phyloP scores from a whole-genome alignment of 2,113 vertebrate species.

The Myocastor coypus region DNA sequence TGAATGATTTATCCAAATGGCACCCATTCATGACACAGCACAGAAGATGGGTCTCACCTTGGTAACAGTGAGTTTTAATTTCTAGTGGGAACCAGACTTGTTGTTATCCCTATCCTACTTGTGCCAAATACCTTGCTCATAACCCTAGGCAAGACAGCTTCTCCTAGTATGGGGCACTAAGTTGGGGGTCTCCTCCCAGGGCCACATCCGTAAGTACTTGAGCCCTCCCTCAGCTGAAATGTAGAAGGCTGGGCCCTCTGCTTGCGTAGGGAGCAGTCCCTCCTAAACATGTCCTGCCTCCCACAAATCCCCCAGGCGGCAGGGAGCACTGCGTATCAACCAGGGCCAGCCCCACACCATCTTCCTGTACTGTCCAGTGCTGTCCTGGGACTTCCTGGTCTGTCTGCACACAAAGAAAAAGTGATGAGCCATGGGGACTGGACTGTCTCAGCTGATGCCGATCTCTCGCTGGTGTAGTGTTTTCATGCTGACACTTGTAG shows the following conservation, averaged over 20 bases:
- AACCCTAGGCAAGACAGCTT: background rate
- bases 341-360: background rate
- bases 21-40: background rate
- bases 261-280: background rate
- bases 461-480: background rate
- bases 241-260: background rate
- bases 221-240: background rate
- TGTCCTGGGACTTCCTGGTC: background rate
- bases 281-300: background rate
- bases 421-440: background rate
- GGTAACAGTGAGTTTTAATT: constrained; percentile 13
- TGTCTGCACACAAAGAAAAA: background rate
- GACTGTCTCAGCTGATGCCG: background rate
- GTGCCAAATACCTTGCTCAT: background rate
- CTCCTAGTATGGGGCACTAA: background rate
- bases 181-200: background rate
- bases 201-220: background rate
- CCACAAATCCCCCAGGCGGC: background rate
- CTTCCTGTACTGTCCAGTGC: background rate
- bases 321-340: background rate
- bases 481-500: background rate
- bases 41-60: background rate
- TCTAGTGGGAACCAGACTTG: background rate
- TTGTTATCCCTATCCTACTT: background rate
- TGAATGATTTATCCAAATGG: constrained; percentile 1